phyloP scores from a whole-genome alignment of 2,797 vertebrate genomes.

The Hydrocynus forskahlii region DNA sequence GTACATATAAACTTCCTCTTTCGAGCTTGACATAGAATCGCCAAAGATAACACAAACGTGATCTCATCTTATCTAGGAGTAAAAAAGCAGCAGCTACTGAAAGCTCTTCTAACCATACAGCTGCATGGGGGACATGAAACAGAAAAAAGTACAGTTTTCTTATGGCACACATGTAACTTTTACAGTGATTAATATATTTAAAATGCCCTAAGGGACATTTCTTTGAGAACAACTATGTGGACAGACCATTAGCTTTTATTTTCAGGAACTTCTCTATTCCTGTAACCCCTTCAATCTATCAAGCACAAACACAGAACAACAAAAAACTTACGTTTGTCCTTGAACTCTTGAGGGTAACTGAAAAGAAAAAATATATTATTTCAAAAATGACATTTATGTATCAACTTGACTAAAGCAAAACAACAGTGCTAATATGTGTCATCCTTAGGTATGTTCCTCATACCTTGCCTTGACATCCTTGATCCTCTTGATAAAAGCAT shows the following conservation, averaged over 20 bases:
- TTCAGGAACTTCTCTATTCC: slow-evolving; percentile 17
- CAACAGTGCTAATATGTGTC: background rate
- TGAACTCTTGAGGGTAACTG: slow-evolving; percentile 88
- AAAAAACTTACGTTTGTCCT: slow-evolving; percentile 84
- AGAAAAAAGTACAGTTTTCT: background rate
- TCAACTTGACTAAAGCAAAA: slow-evolving; percentile 15
- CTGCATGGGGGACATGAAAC: background rate
- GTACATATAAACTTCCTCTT: slow-evolving; percentile 18
- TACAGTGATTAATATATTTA: background rate
- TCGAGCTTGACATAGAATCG: background rate
- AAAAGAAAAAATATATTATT: background rate
- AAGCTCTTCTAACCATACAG: background rate
- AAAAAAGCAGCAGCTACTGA: background rate
- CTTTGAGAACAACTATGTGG: no score
- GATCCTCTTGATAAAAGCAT: slow-evolving; percentile 87
- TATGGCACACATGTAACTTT: background rate
- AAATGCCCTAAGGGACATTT: background rate
- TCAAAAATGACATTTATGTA: background rate
- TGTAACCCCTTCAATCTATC: slow-evolving; percentile 8
- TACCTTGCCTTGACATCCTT: slow-evolving; percentile 89
- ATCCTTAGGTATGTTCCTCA: slow-evolving; percentile 38
- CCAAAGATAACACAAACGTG: background rate
- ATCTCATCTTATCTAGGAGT: background rate
- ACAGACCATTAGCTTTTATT: no score
- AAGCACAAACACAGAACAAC: slow-evolving; percentile 8